Evolutionary conservation across 2,888 invertebrate species (phyloP).

Genomic region (Microchrysa polita): DNA sequence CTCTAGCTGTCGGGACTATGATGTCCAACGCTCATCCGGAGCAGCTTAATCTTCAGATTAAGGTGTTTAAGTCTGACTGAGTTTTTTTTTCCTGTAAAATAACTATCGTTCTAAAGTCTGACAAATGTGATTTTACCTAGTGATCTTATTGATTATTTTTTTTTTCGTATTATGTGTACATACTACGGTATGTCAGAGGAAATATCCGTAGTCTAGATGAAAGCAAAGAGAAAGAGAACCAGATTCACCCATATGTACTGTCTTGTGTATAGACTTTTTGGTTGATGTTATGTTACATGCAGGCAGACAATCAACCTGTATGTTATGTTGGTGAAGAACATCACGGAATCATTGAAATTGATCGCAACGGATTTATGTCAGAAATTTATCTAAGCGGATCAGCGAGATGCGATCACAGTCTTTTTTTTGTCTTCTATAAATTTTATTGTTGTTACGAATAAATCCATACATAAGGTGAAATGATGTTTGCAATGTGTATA

Average conservation of each 20-base stretch:
- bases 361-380: slow-evolving; percentile 44
- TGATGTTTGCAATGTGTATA: slow-evolving; percentile 21
- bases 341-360: slow-evolving; percentile 25
- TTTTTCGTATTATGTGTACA: neutral
- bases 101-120: neutral
- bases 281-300: neutral
- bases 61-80: neutral
- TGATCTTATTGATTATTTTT: slow-evolving; percentile 16
- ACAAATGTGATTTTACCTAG: neutral
- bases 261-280: neutral
- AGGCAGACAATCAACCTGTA: neutral
- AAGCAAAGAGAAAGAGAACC: slow-evolving; percentile 11
- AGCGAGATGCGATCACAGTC: slow-evolving; percentile 32
- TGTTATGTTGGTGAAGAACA: neutral
- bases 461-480: neutral
- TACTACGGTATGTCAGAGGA: neutral
- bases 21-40: neutral
- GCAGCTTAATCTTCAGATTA: slow-evolving; percentile 20
- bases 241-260: neutral
- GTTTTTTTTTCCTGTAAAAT: neutral
- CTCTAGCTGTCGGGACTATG: neutral
- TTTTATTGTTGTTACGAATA: neutral
- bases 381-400: slow-evolving; percentile 49
- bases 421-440: too few relatives aligned
- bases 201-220: neutral